Conservation (phyloP, 2,888 invertebrate genomes). For the Diplolepis rosae region DNA sequence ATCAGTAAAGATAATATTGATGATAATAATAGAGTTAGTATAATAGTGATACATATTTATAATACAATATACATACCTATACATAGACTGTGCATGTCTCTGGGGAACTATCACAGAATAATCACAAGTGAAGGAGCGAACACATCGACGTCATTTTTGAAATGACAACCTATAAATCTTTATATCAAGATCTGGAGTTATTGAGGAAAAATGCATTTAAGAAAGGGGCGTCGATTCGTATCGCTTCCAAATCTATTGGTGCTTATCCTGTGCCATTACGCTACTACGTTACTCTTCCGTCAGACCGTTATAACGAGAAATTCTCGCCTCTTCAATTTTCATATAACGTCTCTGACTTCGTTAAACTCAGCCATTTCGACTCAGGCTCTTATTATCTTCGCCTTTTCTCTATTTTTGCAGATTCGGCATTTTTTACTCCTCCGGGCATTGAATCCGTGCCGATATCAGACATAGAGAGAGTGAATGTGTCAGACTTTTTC, state of each 20-base stretch:
- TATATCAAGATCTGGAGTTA: not conserved
- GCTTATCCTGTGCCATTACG: slow-evolving; percentile 7
- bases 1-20: slow-evolving; percentile 46
- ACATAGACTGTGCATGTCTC: slow-evolving; percentile 40
- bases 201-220: not conserved
- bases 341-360: slow-evolving; percentile 36
- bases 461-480: slow-evolving; percentile 58
- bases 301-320: slow-evolving; percentile 3
- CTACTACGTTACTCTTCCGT: slow-evolving; percentile 3
- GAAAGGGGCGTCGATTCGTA: slow-evolving; percentile 2
- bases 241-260: not conserved
- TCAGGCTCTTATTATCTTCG: slow-evolving; percentile 40
- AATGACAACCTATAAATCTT: not conserved
- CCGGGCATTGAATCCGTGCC: slow-evolving; percentile 60
- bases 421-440: slow-evolving; percentile 63
- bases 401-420: slow-evolving; percentile 64
- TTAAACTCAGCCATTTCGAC: slow-evolving; percentile 4
- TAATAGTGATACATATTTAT: slow-evolving; percentile 49
- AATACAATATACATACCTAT: slow-evolving; percentile 40
- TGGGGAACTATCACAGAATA: slow-evolving; percentile 17
- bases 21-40: slow-evolving; percentile 41
- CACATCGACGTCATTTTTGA: not conserved
- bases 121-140: not conserved
- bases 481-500: slow-evolving; percentile 61
- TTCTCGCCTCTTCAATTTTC: slow-evolving; percentile 1